Evolutionary conservation across 2,113 vertebrate species (phyloP).

Genomic region (Arizona elegans): DNA sequence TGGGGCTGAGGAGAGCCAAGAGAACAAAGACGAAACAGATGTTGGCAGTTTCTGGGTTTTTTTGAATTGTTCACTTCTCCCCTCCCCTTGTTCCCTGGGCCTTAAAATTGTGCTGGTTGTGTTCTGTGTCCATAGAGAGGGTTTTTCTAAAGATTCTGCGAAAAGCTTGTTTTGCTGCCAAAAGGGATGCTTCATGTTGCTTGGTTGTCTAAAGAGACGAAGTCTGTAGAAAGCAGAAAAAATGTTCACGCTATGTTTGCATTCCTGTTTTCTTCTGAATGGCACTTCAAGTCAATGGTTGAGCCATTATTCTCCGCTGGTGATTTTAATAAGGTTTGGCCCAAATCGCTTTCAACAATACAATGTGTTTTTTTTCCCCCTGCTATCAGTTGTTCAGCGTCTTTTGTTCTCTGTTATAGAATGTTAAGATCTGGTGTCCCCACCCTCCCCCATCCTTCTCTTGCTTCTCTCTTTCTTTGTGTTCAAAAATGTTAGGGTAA

Average conservation of each 20-base stretch:
- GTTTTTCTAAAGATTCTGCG: conserved; percentile 25
- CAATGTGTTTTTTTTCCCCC: background rate
- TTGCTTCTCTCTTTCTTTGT: background rate
- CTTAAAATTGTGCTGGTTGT: conserved; percentile 34
- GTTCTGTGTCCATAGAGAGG: conserved; percentile 17
- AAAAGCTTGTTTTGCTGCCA: conserved; percentile 29
- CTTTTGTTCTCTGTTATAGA: background rate
- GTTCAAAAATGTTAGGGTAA: background rate
- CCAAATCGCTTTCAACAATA: background rate
- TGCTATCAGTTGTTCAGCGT: background rate
- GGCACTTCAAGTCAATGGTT: background rate
- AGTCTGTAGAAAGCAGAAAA: conserved; percentile 17
- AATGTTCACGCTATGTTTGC: background rate
- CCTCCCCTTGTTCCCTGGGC: background rate
- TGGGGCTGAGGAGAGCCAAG: conserved; percentile 22
- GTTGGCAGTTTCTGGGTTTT: background rate
- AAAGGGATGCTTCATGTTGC: conserved; percentile 43
- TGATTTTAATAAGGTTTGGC: background rate
- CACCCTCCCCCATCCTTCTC: background rate
- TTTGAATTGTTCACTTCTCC: background rate
- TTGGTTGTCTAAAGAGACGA: conserved; percentile 42
- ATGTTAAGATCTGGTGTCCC: background rate
- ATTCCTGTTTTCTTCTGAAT: background rate
- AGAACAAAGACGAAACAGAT: conserved; percentile 41
- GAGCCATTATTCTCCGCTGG: background rate